These are phyloP conservation scores for Monomorium pharaonis DNA, from an alignment of 1,140 invertebrate species.

Conservation along the genomic window DNA sequence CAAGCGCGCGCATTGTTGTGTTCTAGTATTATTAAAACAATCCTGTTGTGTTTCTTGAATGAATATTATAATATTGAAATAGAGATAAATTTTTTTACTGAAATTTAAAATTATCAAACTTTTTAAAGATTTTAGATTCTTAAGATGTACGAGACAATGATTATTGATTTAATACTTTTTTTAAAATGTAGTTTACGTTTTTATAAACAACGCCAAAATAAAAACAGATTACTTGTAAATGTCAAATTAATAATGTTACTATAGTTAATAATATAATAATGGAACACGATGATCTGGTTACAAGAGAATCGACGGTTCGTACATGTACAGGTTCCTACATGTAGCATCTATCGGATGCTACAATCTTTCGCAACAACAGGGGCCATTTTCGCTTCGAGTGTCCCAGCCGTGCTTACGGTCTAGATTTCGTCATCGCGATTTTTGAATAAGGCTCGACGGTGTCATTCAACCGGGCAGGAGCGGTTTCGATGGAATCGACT, in stretches of 20 bases:
- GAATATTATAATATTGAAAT: no score
- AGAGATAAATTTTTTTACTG: no score
- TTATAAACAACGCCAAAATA: not conserved
- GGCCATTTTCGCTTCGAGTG: constrained; percentile 6
- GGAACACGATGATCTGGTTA: not conserved
- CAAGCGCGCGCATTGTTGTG: no score
- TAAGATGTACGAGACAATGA: no score
- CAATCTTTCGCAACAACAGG: constrained; percentile 12
- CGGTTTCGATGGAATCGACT: constrained; percentile 35
- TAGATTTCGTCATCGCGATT: constrained; percentile 39
- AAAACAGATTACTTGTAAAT: not conserved
- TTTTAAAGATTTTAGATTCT: no score
- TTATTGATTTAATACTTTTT: no score
- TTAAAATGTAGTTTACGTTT: no score
- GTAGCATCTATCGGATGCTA: constrained; percentile 24
- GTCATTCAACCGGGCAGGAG: constrained; percentile 26
- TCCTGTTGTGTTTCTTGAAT: no score
- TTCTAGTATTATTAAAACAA: no score
- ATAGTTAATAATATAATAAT: not conserved
- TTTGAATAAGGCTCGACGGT: constrained; percentile 54
- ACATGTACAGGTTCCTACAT: not conserved
- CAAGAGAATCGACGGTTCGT: not conserved
- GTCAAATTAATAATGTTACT: not conserved
- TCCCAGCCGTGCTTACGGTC: not conserved
- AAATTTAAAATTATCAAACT: no score